Conservation (phyloP, 1,140 invertebrate species). For the Drosophila triauraria region DNA sequence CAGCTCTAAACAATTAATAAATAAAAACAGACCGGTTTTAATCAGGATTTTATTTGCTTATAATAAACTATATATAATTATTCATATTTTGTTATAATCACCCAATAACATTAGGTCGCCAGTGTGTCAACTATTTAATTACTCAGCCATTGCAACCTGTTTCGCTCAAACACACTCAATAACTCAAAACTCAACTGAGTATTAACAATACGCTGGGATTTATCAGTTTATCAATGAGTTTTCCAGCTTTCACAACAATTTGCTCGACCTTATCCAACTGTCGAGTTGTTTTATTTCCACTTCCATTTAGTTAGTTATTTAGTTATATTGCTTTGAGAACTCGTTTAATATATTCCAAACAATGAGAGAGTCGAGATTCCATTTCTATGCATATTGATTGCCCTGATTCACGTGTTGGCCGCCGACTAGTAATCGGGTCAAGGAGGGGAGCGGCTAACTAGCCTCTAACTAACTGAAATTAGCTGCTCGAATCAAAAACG, state of each 20-base stretch:
- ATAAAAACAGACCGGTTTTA: neutral
- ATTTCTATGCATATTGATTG: conserved; percentile 46
- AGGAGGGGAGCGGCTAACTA: conserved; percentile 40
- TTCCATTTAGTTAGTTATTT: conserved; percentile 7
- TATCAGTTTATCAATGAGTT: conserved; percentile 10
- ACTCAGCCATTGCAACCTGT: neutral
- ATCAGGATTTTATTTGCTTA: neutral
- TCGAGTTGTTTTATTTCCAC: conserved; percentile 10
- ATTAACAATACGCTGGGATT: neutral
- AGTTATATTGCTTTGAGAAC: conserved; percentile 15
- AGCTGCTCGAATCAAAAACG: conserved; percentile 42
- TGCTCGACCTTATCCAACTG: conserved; percentile 25
- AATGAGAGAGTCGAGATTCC: conserved; percentile 6
- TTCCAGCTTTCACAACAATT: conserved; percentile 30
- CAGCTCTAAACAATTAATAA: neutral
- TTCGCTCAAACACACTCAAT: neutral
- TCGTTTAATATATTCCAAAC: conserved; percentile 38
- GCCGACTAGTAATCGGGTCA: conserved; percentile 17
- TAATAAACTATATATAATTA: neutral
- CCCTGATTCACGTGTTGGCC: conserved; percentile 30
- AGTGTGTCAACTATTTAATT: neutral
- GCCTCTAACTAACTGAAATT: conserved; percentile 21
- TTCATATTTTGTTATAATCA: too few species aligned
- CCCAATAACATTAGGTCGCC: neutral
- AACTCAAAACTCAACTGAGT: neutral